These are phyloP conservation scores for Melanotaenia duboulayi DNA, from an alignment of 2,113 vertebrate species.

Conservation along the genomic window DNA sequence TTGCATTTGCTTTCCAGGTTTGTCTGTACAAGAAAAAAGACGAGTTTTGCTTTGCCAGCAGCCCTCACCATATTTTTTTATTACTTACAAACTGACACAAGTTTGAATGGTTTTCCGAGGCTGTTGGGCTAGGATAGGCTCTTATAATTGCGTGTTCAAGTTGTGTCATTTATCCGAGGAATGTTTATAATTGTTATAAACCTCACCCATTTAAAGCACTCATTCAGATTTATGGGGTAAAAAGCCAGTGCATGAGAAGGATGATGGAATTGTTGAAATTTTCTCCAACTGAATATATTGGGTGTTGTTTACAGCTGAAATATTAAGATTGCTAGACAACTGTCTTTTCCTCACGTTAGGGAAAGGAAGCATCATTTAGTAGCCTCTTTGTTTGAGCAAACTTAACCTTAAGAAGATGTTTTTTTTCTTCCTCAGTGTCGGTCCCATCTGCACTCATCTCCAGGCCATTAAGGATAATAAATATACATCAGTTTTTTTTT, in stretches of 20 bases:
- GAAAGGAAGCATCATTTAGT: slow-evolving; percentile 20
- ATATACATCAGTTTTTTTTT: slow-evolving; percentile 55
- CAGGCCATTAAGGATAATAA: slow-evolving; percentile 34
- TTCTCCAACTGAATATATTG: slow-evolving; percentile 5
- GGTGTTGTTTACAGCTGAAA: slow-evolving; percentile 40
- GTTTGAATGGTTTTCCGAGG: slow-evolving; percentile 45
- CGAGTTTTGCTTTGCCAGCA: slow-evolving; percentile 12
- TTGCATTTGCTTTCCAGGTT: slow-evolving; percentile 24
- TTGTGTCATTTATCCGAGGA: slow-evolving; percentile 53
- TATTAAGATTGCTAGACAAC: slow-evolving; percentile 19
- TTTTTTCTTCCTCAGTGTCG: slow-evolving; percentile 10
- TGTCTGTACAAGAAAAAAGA: slow-evolving; percentile 32
- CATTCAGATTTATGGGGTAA: slow-evolving; percentile 50
- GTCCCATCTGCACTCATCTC: slow-evolving; percentile 26
- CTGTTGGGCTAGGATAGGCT: slow-evolving; percentile 34
- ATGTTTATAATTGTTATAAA: slow-evolving; percentile 69
- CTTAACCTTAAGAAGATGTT: slow-evolving; percentile 10
- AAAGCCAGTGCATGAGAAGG: slow-evolving; percentile 24
- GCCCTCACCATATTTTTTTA: slow-evolving; percentile 29
- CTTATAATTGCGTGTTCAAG: slow-evolving; percentile 44
- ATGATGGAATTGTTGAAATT: slow-evolving; percentile 40
- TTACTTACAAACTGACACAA: slow-evolving; percentile 39
- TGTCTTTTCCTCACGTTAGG: slow-evolving; percentile 20
- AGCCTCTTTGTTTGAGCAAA: slow-evolving; percentile 36
- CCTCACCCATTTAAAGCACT: slow-evolving; percentile 63